Percentiles rank a stretch among this genome's conserved stretches.
Evolutionary conservation across 2,797 vertebrate genomes (phyloP).

Genomic region (Cheirogaleus major): DNA sequence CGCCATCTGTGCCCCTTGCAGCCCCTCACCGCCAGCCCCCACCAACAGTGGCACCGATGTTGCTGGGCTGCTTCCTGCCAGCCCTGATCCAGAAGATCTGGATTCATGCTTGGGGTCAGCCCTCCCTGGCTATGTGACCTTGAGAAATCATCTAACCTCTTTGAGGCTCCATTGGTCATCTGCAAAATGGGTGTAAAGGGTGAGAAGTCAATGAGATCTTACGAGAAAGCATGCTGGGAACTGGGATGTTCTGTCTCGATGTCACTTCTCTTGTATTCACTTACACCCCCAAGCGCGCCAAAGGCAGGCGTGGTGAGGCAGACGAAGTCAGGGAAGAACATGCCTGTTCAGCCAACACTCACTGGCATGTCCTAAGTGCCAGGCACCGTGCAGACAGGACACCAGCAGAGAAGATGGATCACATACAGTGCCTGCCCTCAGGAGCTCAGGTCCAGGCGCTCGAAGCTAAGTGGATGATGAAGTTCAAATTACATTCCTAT

Average conservation of each 20-base stretch:
- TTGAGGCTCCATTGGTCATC: not conserved
- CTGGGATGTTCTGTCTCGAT: fast-evolving
- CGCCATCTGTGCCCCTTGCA: fast-evolving
- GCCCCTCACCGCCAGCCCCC: not conserved
- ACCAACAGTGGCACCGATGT: not conserved
- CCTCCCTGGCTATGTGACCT: not conserved
- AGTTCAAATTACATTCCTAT: not conserved
- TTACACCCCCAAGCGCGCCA: not conserved
- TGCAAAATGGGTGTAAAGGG: not conserved
- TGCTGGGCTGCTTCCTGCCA: not conserved
- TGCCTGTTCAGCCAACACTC: fast-evolving
- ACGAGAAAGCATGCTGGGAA: not conserved
- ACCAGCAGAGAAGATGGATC: not conserved
- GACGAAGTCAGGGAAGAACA: not conserved
- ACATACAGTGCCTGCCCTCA: not conserved
- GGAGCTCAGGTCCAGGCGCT: not conserved
- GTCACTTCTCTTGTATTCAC: not conserved
- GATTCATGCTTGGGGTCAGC: not conserved
- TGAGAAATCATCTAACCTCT: not conserved
- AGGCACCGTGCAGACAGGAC: not conserved
- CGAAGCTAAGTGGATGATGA: not conserved
- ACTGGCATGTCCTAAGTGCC: not conserved
- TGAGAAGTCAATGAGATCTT: not conserved
- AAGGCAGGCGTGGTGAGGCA: fast-evolving
- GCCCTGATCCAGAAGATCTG: not conserved